phyloP scores from a whole-genome alignment of 2,888 invertebrate species.

The Panorpa germanica region DNA sequence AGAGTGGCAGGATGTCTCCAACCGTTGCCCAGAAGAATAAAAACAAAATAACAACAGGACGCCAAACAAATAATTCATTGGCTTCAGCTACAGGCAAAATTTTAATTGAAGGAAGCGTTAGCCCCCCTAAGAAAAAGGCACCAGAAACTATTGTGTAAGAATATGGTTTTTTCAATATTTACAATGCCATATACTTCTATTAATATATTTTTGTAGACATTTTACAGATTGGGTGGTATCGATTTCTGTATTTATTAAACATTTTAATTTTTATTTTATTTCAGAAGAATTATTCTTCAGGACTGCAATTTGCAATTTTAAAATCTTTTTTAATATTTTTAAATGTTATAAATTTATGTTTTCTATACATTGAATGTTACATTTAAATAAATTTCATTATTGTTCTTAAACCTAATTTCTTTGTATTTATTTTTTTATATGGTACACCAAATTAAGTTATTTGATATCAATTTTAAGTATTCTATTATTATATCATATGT shows the following conservation, averaged over 20 bases:
- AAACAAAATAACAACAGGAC: slow-evolving; percentile 33
- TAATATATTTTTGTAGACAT: background rate
- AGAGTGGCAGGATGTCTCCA: slow-evolving; percentile 21
- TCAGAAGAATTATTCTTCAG: slow-evolving; percentile 3
- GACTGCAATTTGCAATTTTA: slow-evolving; percentile 1
- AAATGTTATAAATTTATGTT: slow-evolving; percentile 4
- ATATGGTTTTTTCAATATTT: too few species aligned
- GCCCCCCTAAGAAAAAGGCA: too few species aligned
- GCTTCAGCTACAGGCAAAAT: slow-evolving; percentile 72
- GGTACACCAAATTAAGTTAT: too few species aligned
- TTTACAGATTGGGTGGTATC: background rate
- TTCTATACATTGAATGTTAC: background rate
- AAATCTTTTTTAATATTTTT: background rate
- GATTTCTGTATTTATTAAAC: background rate
- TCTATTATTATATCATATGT: too few species aligned
- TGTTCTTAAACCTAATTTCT: slow-evolving; percentile 3
- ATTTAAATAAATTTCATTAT: slow-evolving; percentile 1
- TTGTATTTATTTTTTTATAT: background rate
- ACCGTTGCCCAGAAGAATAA: slow-evolving; percentile 18
- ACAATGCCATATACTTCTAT: too few species aligned
- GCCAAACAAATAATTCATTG: slow-evolving; percentile 74
- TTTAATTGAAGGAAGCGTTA: too few species aligned
- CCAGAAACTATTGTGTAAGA: too few species aligned
- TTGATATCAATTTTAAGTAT: too few species aligned
- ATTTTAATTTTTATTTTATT: slow-evolving; percentile 1